Evolutionary conservation across 2,113 vertebrate species (phyloP).

Genomic region (Odocoileus hemionus): DNA sequence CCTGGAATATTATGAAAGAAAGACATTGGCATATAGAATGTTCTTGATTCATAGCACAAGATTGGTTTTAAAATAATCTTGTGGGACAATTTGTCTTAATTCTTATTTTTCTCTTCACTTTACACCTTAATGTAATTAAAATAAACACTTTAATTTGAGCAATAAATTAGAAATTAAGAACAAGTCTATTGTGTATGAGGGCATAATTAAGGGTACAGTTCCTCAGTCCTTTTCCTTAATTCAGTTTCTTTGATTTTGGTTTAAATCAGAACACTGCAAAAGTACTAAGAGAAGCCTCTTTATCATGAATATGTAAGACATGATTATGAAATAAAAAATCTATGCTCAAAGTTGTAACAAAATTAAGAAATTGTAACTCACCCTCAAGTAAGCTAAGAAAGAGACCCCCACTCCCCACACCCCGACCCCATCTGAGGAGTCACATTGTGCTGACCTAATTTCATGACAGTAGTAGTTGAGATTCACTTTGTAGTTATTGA

Average conservation of each 20-base stretch:
- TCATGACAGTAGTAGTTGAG: neutral
- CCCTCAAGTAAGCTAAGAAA: neutral
- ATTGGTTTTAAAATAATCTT: conserved; percentile 14
- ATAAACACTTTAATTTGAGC: conserved; percentile 30
- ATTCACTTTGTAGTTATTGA: neutral
- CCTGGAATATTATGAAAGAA: conserved; percentile 1
- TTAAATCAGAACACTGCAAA: neutral
- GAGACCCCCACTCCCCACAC: rapidly evolving
- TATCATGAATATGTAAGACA: neutral
- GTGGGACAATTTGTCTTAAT: neutral
- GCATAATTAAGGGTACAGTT: neutral
- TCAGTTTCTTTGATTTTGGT: neutral
- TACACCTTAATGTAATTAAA: neutral
- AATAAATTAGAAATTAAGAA: conserved; percentile 40
- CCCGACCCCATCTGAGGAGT: neutral
- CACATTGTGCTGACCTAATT: neutral
- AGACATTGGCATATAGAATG: neutral
- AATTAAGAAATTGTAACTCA: neutral
- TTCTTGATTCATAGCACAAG: neutral
- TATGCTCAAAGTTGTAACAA: neutral
- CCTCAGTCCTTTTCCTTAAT: neutral
- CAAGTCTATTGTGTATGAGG: neutral
- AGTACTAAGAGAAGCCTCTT: neutral
- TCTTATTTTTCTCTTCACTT: conserved; percentile 44
- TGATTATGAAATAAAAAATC: neutral